A percentile compares a stretch with the other conserved stretches of the same genome.
Evolutionary conservation across 1,140 invertebrate genomes (phyloP).

Genomic region (Zaprionus lachaisei): DNA sequence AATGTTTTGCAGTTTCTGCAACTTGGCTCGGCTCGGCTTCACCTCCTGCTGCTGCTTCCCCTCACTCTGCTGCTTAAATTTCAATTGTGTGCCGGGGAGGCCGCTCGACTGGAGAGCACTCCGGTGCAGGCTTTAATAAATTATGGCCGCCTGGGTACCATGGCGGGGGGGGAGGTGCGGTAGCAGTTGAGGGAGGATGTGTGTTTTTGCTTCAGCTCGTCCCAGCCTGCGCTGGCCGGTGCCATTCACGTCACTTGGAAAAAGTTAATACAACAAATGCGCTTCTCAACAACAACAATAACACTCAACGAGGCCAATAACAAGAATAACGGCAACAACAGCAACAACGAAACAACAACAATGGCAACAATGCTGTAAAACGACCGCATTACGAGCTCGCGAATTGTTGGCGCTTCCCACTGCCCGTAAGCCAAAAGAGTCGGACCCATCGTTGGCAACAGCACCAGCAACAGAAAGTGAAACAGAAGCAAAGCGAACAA

Average conservation of each 20-base stretch:
- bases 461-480: constrained; percentile 58
- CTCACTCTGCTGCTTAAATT: constrained; percentile 67
- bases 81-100: constrained; percentile 75
- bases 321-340: constrained; percentile 22
- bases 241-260: constrained; percentile 71
- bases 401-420: constrained; percentile 66
- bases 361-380: constrained; percentile 72
- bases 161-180: constrained; percentile 6
- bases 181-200: background rate
- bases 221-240: constrained; percentile 26
- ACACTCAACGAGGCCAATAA: constrained; percentile 43
- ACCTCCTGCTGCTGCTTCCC: constrained; percentile 37
- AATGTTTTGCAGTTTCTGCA: constrained; percentile 76
- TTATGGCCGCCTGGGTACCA: constrained; percentile 56
- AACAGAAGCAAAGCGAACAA: constrained; percentile 65
- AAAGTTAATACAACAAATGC: constrained; percentile 82
- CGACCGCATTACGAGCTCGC: constrained; percentile 81
- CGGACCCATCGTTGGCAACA: constrained; percentile 50
- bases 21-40: constrained; percentile 46
- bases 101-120: constrained; percentile 76
- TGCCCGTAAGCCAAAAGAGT: constrained; percentile 60
- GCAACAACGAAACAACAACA: constrained; percentile 23
- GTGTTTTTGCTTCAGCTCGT: constrained; percentile 1
- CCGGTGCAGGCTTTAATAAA: constrained; percentile 82
- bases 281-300: constrained; percentile 52